phyloP scores from a whole-genome alignment of 2,113 vertebrate genomes.

The Murina feae region DNA sequence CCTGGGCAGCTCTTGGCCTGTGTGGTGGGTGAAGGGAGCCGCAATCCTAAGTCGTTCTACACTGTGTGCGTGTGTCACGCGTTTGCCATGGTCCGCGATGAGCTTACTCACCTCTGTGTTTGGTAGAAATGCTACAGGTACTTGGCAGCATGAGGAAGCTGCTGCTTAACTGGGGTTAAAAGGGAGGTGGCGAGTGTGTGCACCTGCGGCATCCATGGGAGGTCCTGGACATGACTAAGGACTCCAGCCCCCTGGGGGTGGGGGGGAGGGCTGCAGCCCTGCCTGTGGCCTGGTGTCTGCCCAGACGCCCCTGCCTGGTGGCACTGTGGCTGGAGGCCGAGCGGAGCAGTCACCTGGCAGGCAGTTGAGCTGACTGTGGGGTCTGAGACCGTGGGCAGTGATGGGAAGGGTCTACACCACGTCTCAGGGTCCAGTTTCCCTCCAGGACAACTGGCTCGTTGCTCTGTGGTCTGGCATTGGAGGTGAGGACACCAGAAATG shows the following conservation, averaged over 20 bases:
- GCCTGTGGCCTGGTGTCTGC: fast-evolving
- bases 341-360: background rate
- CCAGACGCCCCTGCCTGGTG: background rate
- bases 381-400: background rate
- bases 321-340: fast-evolving
- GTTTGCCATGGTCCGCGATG: background rate
- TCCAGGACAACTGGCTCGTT: fast-evolving
- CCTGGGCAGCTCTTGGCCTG: background rate
- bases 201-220: fast-evolving
- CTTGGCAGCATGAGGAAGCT: too few species aligned
- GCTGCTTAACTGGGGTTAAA: background rate
- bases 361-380: background rate
- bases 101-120: background rate
- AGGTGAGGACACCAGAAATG: background rate
- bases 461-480: background rate
- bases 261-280: background rate
- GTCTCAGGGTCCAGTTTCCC: background rate
- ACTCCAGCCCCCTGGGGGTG: background rate
- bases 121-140: background rate
- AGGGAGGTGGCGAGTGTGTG: fast-evolving
- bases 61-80: fast-evolving
- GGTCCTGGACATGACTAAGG: background rate
- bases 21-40: background rate
- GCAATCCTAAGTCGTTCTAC: fast-evolving
- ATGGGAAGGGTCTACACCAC: background rate